Evolutionary conservation across 2,888 invertebrate species (phyloP).

Genomic region (Epirrhoe alternata): DNA sequence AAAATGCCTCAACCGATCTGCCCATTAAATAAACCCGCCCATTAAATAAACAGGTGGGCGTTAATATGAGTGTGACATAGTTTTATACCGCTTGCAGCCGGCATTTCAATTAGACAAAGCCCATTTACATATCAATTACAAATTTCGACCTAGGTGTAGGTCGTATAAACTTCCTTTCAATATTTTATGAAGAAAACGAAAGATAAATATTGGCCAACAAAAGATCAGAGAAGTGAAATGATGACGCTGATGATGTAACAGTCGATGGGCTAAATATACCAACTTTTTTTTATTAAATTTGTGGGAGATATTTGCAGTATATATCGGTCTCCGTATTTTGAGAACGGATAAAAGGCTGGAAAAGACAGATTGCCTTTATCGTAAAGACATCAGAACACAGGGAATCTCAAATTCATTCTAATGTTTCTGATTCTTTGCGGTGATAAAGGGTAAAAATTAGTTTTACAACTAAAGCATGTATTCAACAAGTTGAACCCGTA

Average conservation of each 20-base stretch:
- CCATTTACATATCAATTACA: neutral
- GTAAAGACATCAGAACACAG: slow-evolving; percentile 3
- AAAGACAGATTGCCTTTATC: slow-evolving; percentile 13
- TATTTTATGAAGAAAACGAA: too few species aligned
- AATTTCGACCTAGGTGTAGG: too few species aligned
- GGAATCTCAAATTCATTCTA: neutral
- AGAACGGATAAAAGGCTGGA: neutral
- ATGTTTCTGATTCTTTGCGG: neutral
- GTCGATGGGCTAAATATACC: too few species aligned
- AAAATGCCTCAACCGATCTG: neutral
- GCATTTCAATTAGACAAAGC: slow-evolving; percentile 6
- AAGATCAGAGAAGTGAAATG: too few species aligned
- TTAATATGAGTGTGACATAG: neutral
- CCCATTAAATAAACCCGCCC: neutral
- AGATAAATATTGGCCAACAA: too few species aligned
- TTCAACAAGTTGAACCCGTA: too few species aligned
- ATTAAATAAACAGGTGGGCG: neutral
- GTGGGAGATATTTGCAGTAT: neutral
- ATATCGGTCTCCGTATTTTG: neutral
- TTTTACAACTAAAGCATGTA: too few species aligned
- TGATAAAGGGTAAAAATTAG: too few species aligned
- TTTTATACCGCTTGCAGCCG: slow-evolving; percentile 18
- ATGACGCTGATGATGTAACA: too few species aligned
- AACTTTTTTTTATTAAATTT: too few species aligned
- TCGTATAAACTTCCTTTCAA: too few species aligned